Base-by-base conservation (phyloP, 1,140 invertebrate species). In the Papilio aristodemus region DNA sequence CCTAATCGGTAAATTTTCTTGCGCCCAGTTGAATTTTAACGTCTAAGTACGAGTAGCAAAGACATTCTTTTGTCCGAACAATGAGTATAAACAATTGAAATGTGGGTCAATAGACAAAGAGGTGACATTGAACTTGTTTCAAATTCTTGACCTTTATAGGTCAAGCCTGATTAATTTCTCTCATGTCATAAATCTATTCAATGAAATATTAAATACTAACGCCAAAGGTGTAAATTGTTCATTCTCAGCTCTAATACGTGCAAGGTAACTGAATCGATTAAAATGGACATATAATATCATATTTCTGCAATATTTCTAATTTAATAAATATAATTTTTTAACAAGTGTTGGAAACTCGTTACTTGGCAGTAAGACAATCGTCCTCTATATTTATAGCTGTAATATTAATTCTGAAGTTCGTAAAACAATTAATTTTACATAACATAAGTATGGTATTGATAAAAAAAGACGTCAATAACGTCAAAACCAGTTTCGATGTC, bases 141-240 rank as follows among this genome's bases (percentile, higher is more conserved):
- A 11, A 62, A 62, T 38, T 62, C 59, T 62, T 62, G 59, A 62
- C 27, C 59, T 62, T 62, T 62, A 62, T 37, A 62, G 36, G 59
- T 62, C 38, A 62, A 62, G 36, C 9, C 59, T 62, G 59, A 62
- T 62, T 62, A 62, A 62, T 62, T 62, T 62, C 59, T 62, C 17
- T 39, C 27, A 22, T 19, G 32, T 27, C 14, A 62, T 62, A 62
- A 59, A 59, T 36, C 32, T 37, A 39, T 62, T 38, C 14, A 62
- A 39, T 38, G 32, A 38, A 38, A 62, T 38, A 54, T 54, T 54
- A 54, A 50, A 50, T 50, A 50, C 10, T 54, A 54, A 54, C 46
- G 46, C 19, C 22, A 5, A 10, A 54, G 46, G 46, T 54, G 19
- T 54, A 11, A 54, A 54, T 54, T 54, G 46, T 54, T 54, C 17